These are phyloP conservation scores for Leptopilina boulardi DNA, from an alignment of 1,140 invertebrate species.

Conservation along the genomic window DNA sequence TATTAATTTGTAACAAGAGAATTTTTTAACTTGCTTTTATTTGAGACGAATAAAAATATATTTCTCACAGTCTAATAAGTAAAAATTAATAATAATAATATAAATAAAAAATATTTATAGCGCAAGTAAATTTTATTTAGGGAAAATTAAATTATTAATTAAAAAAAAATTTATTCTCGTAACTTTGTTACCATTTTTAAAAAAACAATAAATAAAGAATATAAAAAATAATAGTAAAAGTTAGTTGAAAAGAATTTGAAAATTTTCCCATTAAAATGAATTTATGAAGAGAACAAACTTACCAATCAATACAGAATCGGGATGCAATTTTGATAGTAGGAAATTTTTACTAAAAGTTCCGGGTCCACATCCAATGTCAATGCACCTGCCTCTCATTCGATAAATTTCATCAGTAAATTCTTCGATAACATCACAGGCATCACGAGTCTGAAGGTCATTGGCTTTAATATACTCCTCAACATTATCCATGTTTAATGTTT, in stretches of 20 bases:
- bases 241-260: not conserved
- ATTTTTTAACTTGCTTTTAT: too few relatives aligned
- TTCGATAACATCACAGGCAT: slow-evolving; percentile 81
- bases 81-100: too few relatives aligned
- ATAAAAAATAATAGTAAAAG: not conserved
- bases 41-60: too few relatives aligned
- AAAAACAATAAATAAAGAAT: too few relatives aligned
- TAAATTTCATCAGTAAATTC: slow-evolving; percentile 79
- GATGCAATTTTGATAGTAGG: slow-evolving; percentile 81
- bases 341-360: slow-evolving; percentile 84
- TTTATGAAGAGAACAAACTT: slow-evolving; percentile 33
- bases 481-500: slow-evolving; percentile 77
- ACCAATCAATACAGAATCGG: slow-evolving; percentile 64
- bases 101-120: too few relatives aligned
- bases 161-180: too few relatives aligned
- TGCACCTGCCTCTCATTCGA: slow-evolving; percentile 67
- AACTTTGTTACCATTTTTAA: too few relatives aligned
- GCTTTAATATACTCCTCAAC: slow-evolving; percentile 80
- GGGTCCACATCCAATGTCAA: slow-evolving; percentile 89
- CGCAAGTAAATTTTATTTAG: too few relatives aligned
- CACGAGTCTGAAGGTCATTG: slow-evolving; percentile 82
- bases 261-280: not conserved
- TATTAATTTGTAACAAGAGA: too few relatives aligned
- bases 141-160: too few relatives aligned
- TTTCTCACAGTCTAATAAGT: too few relatives aligned